These are phyloP conservation scores for Gasteruption jaculator DNA, from an alignment of 2,888 invertebrate species.

Conservation along the genomic window DNA sequence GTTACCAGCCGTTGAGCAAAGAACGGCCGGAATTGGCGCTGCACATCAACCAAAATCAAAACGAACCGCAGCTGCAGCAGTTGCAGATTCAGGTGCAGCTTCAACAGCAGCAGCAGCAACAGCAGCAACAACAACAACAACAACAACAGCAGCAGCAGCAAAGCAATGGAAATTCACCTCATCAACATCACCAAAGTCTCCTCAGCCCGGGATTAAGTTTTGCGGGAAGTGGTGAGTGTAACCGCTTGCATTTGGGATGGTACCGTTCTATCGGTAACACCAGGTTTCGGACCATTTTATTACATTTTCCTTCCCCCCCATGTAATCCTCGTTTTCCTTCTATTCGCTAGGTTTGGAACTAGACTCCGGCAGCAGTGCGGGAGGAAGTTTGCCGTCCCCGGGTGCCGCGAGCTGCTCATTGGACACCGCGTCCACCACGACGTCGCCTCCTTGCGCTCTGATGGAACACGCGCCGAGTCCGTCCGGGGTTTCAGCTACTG, in stretches of 20 bases:
- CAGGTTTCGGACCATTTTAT: not conserved
- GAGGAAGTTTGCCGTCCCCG: slow-evolving; percentile 76
- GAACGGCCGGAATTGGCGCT: slow-evolving; percentile 61
- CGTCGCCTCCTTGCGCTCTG: slow-evolving; percentile 45
- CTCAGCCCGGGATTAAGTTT: slow-evolving; percentile 61
- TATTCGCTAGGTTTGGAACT: slow-evolving; percentile 55
- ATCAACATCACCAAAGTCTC: slow-evolving; percentile 45
- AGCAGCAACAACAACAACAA: slow-evolving; percentile 60
- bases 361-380: slow-evolving; percentile 70
- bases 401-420: slow-evolving; percentile 68
- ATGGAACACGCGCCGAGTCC: slow-evolving; percentile 49
- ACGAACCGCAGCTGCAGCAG: slow-evolving; percentile 62
- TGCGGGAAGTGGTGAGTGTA: slow-evolving; percentile 56
- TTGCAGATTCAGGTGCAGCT: slow-evolving; percentile 68
- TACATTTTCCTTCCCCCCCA: slow-evolving; percentile 16
- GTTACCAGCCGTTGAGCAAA: slow-evolving; percentile 60
- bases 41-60: slow-evolving; percentile 57
- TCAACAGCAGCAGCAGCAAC: slow-evolving; percentile 61
- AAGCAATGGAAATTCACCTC: slow-evolving; percentile 37
- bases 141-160: slow-evolving; percentile 60
- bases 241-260: too few relatives aligned
- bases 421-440: slow-evolving; percentile 56
- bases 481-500: slow-evolving; percentile 56
- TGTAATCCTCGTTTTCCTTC: not conserved
- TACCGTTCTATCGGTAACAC: too few relatives aligned